A percentile compares a stretch with the other conserved stretches of the same genome.
These are phyloP conservation scores for Dicaeum eximium DNA, from an alignment of 2,113 vertebrate genomes.

Conservation along the genomic window DNA sequence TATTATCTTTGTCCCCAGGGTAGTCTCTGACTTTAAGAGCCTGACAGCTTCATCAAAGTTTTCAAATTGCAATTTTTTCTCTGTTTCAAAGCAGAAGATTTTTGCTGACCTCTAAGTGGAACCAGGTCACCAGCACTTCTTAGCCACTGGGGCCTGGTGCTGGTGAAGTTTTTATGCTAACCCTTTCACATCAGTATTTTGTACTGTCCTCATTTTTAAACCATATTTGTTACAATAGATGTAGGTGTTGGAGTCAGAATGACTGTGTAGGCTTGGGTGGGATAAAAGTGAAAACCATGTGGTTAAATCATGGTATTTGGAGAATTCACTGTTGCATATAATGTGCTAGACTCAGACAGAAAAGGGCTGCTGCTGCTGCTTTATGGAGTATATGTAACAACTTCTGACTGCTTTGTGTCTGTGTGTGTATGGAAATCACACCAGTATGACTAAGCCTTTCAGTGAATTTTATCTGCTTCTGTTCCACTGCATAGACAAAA, in stretches of 20 bases:
- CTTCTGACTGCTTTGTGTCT: not conserved
- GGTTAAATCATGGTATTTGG: not conserved
- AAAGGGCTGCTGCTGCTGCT: not conserved
- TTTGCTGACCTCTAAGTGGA: not conserved
- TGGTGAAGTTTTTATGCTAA: not conserved
- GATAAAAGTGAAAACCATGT: not conserved
- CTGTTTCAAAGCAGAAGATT: constrained; percentile 32
- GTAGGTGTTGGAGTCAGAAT: not conserved
- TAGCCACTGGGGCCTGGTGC: not conserved
- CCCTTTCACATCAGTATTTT: not conserved
- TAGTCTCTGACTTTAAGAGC: constrained; percentile 54
- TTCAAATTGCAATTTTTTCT: constrained; percentile 30
- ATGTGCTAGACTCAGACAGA: not conserved
- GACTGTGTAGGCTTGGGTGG: not conserved
- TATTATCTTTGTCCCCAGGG: constrained; percentile 56
- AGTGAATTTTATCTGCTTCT: not conserved
- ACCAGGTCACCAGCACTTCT: not conserved
- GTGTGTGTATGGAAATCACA: not conserved
- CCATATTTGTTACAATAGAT: not conserved
- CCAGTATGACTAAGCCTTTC: not conserved
- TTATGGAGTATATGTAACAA: not conserved
- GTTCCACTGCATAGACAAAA: not conserved
- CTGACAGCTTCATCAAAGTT: constrained; percentile 61
- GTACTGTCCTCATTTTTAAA: not conserved
- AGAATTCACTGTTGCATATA: not conserved